Percentiles rank a stretch among this genome's conserved stretches.
These are phyloP conservation scores for Paramuricea clavata DNA, from an alignment of 92 coral and sea anemone species.

Conservation along the genomic window DNA sequence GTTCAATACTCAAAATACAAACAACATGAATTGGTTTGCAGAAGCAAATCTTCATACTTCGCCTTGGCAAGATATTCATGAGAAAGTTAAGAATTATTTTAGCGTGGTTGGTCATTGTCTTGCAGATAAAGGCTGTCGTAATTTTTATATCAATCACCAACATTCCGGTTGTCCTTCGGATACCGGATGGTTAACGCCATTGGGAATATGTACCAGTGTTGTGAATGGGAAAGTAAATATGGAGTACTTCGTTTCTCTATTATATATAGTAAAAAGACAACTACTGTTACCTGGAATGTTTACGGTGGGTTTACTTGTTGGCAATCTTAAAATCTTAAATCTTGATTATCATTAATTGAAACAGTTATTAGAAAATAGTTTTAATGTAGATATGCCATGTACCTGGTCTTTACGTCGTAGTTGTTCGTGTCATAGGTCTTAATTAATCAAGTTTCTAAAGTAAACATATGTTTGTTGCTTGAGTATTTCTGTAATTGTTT, in stretches of 20 bases:
- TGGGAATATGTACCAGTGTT: background rate
- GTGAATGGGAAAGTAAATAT: background rate
- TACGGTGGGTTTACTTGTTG: background rate
- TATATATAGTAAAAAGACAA: background rate
- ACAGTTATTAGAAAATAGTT: too few relatives aligned
- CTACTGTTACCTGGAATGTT: background rate
- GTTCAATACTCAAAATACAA: background rate
- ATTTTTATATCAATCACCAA: background rate
- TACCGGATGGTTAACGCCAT: background rate
- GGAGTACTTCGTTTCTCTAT: background rate
- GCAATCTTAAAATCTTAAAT: too few relatives aligned
- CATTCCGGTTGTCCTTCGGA: background rate
- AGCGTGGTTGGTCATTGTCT: background rate
- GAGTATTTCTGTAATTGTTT: too few relatives aligned
- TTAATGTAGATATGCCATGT: too few relatives aligned
- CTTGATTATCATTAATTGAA: too few relatives aligned
- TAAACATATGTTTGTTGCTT: too few relatives aligned
- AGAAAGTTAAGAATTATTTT: background rate
- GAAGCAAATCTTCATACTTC: background rate
- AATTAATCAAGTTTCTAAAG: too few relatives aligned
- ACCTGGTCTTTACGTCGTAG: too few relatives aligned
- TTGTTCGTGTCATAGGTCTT: too few relatives aligned
- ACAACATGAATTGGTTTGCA: background rate
- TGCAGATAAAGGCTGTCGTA: background rate
- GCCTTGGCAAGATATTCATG: conserved; percentile 6